Evolutionary conservation across 2,113 vertebrate genomes (phyloP), one percentile per base, ranked within the genome.

Genomic region (Hippocampus barbouri): DNA sequence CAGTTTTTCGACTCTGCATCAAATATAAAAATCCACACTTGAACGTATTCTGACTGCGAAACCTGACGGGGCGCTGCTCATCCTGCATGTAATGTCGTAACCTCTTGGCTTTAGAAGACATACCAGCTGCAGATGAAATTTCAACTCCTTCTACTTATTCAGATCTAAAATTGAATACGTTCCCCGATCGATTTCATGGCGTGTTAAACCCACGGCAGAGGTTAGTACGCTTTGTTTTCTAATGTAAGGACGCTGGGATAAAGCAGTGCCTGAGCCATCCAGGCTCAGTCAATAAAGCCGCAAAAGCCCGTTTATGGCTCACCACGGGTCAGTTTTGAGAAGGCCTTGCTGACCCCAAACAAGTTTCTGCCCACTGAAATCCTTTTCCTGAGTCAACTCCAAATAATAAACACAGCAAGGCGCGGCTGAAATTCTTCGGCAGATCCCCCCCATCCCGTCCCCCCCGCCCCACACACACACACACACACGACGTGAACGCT

Each of bases 361-460:
- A 79, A 68, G 70, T 70, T 23, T 74, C 61, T 34, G 68, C 34
- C 72, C 64, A 59, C 49, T 61, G 66, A 51, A 71, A 49, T 72
- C 70, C 66, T 56, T 70, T 45, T 47, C 64, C 64, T 4, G 43
- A 47, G 43, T 66, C 64, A 27, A 45, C 64, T 47, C 14, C n/a
- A 27, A 70, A 75, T 71, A 57, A 76, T 69, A 80, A 74, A 75
- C 62, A 77, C 63, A 27, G 16, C 14, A 64, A 63, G 43, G 47
- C 51, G 68, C 5, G 23, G 53, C 62, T 53, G 66, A 16, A 49
- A 16, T 38, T 66, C 23, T 54, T 67, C 68, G 2, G 25, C 59
- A 34, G 57, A 60, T 25, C 5, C 34, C 34, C 34, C 34, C 34
- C 34, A 5, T 4, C 30, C 27, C 34, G 5, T 5, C 30, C 27